These are phyloP conservation scores for Orbicella faveolata DNA, from an alignment of 64 coral and sea anemone genomes.

Conservation along the genomic window DNA sequence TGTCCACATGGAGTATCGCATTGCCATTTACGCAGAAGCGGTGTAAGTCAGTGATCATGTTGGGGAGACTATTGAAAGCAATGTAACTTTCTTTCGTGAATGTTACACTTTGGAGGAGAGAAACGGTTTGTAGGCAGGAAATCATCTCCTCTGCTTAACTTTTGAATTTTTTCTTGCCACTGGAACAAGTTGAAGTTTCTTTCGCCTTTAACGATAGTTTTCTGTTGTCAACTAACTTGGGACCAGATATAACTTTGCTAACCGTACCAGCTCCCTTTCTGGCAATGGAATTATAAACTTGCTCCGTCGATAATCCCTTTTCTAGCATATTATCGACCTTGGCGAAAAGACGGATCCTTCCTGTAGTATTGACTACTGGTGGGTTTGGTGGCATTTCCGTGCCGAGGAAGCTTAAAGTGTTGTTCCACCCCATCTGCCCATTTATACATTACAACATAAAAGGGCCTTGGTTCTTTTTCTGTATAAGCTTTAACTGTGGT, in stretches of 20 bases:
- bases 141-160: constrained; percentile 47
- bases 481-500: constrained; percentile 10
- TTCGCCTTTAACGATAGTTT: constrained; percentile 34
- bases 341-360: constrained; percentile 58
- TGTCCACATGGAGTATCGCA: constrained; percentile 41
- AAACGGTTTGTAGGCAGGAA: not conserved
- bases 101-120: constrained; percentile 24
- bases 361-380: constrained; percentile 33
- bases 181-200: constrained; percentile 19
- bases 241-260: constrained; percentile 47
- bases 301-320: constrained; percentile 62
- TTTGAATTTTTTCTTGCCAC: constrained; percentile 20
- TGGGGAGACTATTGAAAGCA: constrained; percentile 5
- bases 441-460: constrained; percentile 61
- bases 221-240: constrained; percentile 50
- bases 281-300: constrained; percentile 56
- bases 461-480: constrained; percentile 55
- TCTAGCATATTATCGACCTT: constrained; percentile 50
- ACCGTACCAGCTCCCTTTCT: constrained; percentile 33
- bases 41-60: constrained; percentile 50
- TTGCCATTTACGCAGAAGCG: constrained; percentile 43
- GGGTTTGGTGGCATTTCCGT: constrained; percentile 52
- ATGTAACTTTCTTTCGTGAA: constrained; percentile 38
- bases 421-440: constrained; percentile 50
- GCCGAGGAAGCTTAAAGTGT: constrained; percentile 48